Percentiles rank a stretch among this genome's conserved stretches.
phyloP scores from a whole-genome alignment of 2,797 vertebrate species.

The Tiaroga cobitis region DNA sequence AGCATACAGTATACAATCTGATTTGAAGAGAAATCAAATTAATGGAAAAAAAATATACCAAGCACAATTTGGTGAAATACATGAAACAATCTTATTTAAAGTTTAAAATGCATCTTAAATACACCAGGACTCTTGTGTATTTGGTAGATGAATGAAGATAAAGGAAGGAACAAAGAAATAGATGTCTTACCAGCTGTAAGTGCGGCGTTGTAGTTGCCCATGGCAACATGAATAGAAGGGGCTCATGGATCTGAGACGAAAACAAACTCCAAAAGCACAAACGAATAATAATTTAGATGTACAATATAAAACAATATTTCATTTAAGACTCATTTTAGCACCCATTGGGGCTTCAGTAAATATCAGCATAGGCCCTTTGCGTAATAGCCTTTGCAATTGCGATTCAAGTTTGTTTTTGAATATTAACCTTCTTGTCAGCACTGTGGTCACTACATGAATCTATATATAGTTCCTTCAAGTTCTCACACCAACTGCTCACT shows the following conservation, averaged over 20 bases:
- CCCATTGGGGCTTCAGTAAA: no score
- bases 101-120: background rate
- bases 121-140: background rate
- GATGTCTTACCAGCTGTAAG: conserved; percentile 73
- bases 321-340: background rate
- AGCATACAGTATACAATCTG: background rate
- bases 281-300: background rate
- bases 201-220: conserved; percentile 78
- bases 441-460: conserved; percentile 14
- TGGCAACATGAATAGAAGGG: conserved; percentile 69
- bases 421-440: conserved; percentile 1
- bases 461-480: conserved; percentile 45
- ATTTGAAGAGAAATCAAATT: no score
- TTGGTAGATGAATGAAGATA: background rate
- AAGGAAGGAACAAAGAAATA: background rate
- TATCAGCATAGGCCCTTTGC: background rate
- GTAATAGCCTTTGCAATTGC: background rate
- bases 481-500: conserved; percentile 17
- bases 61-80: background rate
- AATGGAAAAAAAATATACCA: background rate
- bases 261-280: background rate
- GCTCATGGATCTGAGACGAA: conserved; percentile 9
- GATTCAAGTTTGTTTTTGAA: background rate
- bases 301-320: background rate
- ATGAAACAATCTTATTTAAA: background rate